Evolutionary conservation across 92 coral and sea anemone species (phyloP).

Genomic region (Zoanthus sociatus): DNA sequence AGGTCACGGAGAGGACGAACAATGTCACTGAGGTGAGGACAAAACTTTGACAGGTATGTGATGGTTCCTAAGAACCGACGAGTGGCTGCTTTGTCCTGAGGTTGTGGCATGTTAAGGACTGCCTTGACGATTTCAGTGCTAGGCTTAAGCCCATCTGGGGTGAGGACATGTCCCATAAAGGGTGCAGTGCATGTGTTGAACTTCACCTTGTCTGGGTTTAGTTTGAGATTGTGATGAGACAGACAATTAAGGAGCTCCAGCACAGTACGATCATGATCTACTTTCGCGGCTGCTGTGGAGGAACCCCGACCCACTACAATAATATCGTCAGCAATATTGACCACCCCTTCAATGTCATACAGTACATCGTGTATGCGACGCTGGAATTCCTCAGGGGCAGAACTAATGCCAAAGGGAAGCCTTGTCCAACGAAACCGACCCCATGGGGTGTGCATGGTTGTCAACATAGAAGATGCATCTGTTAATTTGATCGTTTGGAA

Average conservation of each 20-base stretch:
- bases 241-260: constrained; percentile 45
- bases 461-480: background rate
- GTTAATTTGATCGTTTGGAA: constrained; percentile 28
- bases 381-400: constrained; percentile 61
- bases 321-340: constrained; percentile 64
- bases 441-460: constrained; percentile 61
- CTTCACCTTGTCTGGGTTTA: constrained; percentile 64
- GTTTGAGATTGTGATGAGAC: constrained; percentile 69
- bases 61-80: constrained; percentile 41
- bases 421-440: constrained; percentile 61
- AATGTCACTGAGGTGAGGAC: too few relatives aligned
- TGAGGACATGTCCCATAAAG: constrained; percentile 59
- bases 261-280: constrained; percentile 45
- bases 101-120: constrained; percentile 61
- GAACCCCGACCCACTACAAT: constrained; percentile 53
- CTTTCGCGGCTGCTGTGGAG: constrained; percentile 37
- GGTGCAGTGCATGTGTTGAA: constrained; percentile 54
- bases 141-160: constrained; percentile 56
- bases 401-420: constrained; percentile 70
- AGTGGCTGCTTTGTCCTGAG: constrained; percentile 68
- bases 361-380: constrained; percentile 65
- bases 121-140: constrained; percentile 46
- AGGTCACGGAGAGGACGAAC: too few relatives aligned
- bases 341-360: constrained; percentile 54
- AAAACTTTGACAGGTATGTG: constrained; percentile 46